Conservation (phyloP, 1,140 invertebrate species). For the Cotesia chilonis region DNA sequence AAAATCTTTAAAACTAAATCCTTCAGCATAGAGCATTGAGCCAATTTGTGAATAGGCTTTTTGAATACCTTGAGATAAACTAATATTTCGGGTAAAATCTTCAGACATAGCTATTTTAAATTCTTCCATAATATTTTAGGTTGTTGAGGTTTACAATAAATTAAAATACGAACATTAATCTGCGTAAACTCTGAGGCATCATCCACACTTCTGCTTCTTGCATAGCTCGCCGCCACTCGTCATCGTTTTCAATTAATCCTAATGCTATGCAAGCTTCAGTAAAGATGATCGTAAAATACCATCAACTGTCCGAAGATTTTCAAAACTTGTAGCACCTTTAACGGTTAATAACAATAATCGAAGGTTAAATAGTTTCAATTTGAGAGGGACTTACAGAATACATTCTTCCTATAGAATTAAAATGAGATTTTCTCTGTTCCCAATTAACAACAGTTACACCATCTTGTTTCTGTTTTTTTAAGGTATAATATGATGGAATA, state of each 20-base stretch:
- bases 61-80: not conserved
- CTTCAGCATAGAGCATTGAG: conserved; percentile 21
- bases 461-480: too few species aligned
- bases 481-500: too few species aligned
- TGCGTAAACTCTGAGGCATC: conserved; percentile 30
- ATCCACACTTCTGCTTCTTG: conserved; percentile 32
- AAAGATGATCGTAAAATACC: not conserved
- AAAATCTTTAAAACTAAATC: not conserved
- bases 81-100: conserved; percentile 10
- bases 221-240: conserved; percentile 33
- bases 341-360: too few species aligned
- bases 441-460: too few species aligned
- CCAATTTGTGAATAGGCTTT: conserved; percentile 13
- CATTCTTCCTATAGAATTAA: too few species aligned
- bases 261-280: conserved; percentile 28
- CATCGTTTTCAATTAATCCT: conserved; percentile 35
- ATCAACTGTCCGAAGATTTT: conserved; percentile 26
- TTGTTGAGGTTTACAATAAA: conserved; percentile 29
- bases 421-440: too few species aligned
- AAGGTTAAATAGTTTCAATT: too few species aligned
- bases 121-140: conserved; percentile 29
- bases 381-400: too few species aligned
- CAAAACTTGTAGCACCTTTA: conserved; percentile 12
- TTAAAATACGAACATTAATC: conserved; percentile 30
- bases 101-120: conserved; percentile 29